Evolutionary conservation across 1,140 invertebrate genomes (phyloP), one percentile per base, ranked within the genome.

Genomic region (Zophobas morio): DNA sequence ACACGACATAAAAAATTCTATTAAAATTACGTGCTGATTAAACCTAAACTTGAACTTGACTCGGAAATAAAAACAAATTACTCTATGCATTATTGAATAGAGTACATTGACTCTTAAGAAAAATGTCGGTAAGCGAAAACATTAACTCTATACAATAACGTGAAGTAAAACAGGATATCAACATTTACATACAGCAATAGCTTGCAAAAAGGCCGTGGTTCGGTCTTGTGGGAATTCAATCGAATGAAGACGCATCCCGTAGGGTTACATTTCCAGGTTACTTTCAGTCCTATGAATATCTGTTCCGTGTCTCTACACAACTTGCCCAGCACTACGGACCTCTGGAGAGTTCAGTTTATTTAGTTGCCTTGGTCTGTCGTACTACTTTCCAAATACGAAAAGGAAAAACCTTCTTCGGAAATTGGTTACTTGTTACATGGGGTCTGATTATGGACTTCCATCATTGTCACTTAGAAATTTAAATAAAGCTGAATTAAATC

Each of bases 221-320:
- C 20, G 35, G 6, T 73, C 76, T 53, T 46, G 8, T 53, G 76
- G 70, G 76, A 77, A 77, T 77, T 63, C 51, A 77, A 77, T 77
- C 76, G 76, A 77, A 77, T 77, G 76, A 77, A 77, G 76, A 77
- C 76, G 66, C 56, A 77, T 77, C 76, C 70, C 76, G 33, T 42
- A 5, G 76, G 76, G 76, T 77, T 77, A 77, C 70, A 70, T 73
- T 73, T 53, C 54, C 49, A 60, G 76, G 76, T 72, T 77, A 77
- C 76, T 77, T 77, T 77, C 70, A 77, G 56, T 73, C n/a, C 70
- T 60, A 77, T 73, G 76, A 77, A 77, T 77, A 77, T 72, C 76
- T 74, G 72, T 46, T 53, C 72, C 35, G 39, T 77, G 76, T 77
- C 76, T 77, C 76, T 56, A 53, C 66, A 73, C 51, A 39, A 73